These are phyloP conservation scores for Sebastes itinus DNA, from an alignment of 2,797 vertebrate genomes.

Conservation along the genomic window DNA sequence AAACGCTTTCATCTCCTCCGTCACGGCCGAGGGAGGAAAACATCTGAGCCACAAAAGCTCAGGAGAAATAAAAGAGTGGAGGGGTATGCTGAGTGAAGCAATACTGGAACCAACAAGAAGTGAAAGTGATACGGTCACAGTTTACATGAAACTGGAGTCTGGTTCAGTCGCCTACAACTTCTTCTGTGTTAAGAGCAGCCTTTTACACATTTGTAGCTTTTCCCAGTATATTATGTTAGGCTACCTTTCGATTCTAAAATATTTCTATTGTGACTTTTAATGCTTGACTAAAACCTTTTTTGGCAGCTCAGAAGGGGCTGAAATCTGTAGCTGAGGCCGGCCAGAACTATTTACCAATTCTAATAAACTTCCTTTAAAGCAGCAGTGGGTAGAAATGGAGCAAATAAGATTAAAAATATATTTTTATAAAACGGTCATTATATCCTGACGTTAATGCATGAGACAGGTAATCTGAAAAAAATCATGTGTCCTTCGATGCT, in stretches of 20 bases:
- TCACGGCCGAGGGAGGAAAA: slow-evolving; percentile 18
- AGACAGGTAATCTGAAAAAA: no score
- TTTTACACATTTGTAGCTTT: background rate
- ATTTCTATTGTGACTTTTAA: background rate
- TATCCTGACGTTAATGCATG: no score
- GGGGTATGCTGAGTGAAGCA: slow-evolving; percentile 45
- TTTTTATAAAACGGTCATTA: no score
- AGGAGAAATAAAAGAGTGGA: slow-evolving; percentile 42
- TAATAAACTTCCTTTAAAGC: background rate
- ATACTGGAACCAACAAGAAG: slow-evolving; percentile 56
- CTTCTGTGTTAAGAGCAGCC: slow-evolving; percentile 1
- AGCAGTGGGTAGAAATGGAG: no score
- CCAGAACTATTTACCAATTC: background rate
- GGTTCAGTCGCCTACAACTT: slow-evolving; percentile 12
- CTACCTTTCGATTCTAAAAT: background rate
- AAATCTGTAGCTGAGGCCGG: background rate
- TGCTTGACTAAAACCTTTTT: background rate
- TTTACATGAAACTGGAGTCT: slow-evolving; percentile 29
- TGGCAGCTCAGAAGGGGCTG: background rate
- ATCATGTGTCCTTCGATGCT: no score
- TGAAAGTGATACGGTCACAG: slow-evolving; percentile 49
- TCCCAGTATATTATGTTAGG: background rate
- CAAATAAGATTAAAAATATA: no score
- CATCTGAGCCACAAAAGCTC: background rate
- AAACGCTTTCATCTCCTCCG: slow-evolving; percentile 34